Evolutionary conservation across 2,888 invertebrate species (phyloP).

Genomic region (Allacma fusca): DNA sequence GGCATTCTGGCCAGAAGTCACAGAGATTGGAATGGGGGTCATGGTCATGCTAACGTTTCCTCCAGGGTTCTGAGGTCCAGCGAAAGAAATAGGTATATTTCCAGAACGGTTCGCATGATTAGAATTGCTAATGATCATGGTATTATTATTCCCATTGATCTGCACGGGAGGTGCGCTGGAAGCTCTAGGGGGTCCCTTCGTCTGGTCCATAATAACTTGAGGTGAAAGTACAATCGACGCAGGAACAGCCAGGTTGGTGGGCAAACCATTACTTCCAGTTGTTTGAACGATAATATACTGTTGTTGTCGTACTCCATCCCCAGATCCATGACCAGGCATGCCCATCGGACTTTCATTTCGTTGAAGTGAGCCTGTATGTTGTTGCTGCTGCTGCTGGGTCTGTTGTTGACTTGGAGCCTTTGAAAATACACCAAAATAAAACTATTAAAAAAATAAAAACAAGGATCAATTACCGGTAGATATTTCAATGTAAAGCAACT

Average conservation of each 20-base stretch:
- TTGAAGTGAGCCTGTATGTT: slow-evolving; percentile 21
- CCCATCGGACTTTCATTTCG: slow-evolving; percentile 35
- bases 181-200: slow-evolving; percentile 76
- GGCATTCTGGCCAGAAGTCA: slow-evolving; percentile 37
- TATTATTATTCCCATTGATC: slow-evolving; percentile 46
- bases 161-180: slow-evolving; percentile 83
- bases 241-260: slow-evolving; percentile 60
- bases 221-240: slow-evolving; percentile 58
- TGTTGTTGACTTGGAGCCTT: slow-evolving; percentile 34
- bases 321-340: neutral
- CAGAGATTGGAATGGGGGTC: slow-evolving; percentile 44
- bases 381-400: slow-evolving; percentile 25
- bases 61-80: slow-evolving; percentile 30
- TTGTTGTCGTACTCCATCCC: slow-evolving; percentile 54
- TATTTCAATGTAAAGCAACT: too few relatives aligned
- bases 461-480: neutral
- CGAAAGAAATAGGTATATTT: slow-evolving; percentile 40
- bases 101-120: slow-evolving; percentile 22
- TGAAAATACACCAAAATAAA: neutral
- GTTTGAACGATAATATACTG: slow-evolving; percentile 61
- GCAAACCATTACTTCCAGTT: slow-evolving; percentile 60
- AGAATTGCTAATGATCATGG: slow-evolving; percentile 31
- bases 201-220: slow-evolving; percentile 57
- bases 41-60: slow-evolving; percentile 25
- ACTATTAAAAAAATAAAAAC: neutral